Base-by-base conservation (phyloP, 2,888 invertebrate genomes). In the Disparrhopalites patrizii region DNA sequence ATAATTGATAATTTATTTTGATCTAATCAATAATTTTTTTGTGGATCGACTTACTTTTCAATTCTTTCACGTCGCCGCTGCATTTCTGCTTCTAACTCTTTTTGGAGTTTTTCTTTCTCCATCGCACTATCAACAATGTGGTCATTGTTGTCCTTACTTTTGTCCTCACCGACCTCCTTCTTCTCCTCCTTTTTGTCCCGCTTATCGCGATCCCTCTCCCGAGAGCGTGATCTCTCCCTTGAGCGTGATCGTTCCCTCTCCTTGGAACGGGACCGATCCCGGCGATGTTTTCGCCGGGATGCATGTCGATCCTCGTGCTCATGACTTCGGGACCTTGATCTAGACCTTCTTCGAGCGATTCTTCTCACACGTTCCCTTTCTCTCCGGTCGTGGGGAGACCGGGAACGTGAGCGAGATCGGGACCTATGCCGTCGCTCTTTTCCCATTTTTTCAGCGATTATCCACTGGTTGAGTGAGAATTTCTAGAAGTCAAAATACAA, bases 21-120 rank as follows among this genome's bases (percentile, higher is more conserved):
- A 8, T n/a, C 20, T 31, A 58, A 31, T 36, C 13, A 25, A 23
- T 40, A 36, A 33, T 5, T 25, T 23, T 28, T 15, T n/a, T n/a
- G n/a, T n/a, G n/a, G n/a, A n/a, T n/a, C n/a, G n/a, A 51, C 47
- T 65, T 66, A 72, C 61, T 94, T 85, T 79, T 98, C 97, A 70
- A 98, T 96, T 60, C 97, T 85, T 76, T 98, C 96, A 1, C 96
- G 83, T 3, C 97, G 84, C 79, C 93, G 95, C 77, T 92, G 93
- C 96, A 97, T 97, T 82, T 97, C 96, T 20, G 89, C 81, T 79
- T 97, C 97, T 30, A 98, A 80, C 30, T 91, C 86, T 74, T 87
- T 89, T 77, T 93, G 92, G 77, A 93, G 93, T 78, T 91, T 92
- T 80, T 94, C 94, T 85, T 64, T 73, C 36, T 63, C 69, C 27